Base-by-base conservation (phyloP, 2,113 vertebrate species). In the Sialia sialis region DNA sequence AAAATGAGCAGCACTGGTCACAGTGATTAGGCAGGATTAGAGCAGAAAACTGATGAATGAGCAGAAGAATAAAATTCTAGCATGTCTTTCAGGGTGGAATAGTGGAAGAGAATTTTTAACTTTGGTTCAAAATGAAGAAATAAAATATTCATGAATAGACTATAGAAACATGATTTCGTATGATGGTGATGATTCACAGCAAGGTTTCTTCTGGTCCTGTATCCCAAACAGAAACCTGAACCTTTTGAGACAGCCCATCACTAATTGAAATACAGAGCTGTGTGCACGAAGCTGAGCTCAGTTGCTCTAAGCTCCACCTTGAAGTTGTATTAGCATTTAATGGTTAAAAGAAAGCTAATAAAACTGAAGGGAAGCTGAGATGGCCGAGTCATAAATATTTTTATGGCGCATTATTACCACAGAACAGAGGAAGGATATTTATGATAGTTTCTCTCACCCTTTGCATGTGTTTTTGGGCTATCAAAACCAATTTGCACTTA, bases 301-400 rank as follows among this genome's bases (percentile, higher is more conserved):
- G 48, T 39, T 91, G n/a, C 59, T 78, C 56, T 16, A 34, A 87
- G 44, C 72, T 84, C 36, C 56, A 90, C 75, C 85, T 97, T 97
- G 92, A 97, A 96, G 83, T 46, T 80, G 27, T 48, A 70, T 74
- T 91, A 90, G 46, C 49, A 69, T 79, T 67, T 92, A 72, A 59
- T 49, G 39, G 29, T 79, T 44, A 86, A 90, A 96, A 82, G 76
- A 94, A 93, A 96, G 51, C 46, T 39, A 87, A 80, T 94, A 93
- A 95, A 93, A 89, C 49, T 58, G 23, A 13, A 66, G 62, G 63
- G 63, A 96, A 97, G 30, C 18, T 81, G 64, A 95, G 72, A 91
- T 82, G 82, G 46, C 32, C n/a, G 92, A 84, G 72, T 66, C 73
- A 82, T 84, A 88, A 83, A 23, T 88, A 58, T 64, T 96, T 96